Base-by-base conservation (phyloP, 2,113 vertebrate genomes). In the Protobothrops mucrosquamatus region DNA sequence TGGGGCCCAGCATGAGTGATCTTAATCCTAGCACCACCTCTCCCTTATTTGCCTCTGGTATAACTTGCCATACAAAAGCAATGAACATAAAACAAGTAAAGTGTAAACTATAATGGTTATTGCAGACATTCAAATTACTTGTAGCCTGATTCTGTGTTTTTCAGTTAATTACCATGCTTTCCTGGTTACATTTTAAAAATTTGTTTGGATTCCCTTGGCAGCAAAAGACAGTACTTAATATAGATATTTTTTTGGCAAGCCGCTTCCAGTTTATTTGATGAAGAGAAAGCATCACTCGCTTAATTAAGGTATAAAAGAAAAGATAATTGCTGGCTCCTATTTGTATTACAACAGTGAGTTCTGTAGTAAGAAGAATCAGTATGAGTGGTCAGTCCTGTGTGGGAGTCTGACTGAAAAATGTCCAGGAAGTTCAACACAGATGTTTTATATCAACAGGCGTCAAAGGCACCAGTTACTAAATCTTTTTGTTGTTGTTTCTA, bases 391-490 rank as follows among this genome's bases (percentile, higher is more conserved):
- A 97, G 91, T 22, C 90, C 90, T 90, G 97, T 94, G 97, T 98
- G 97, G 97, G 98, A 94, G 97, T 96, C 90, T 97, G 97, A 96
- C 95, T 95, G 88, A 48, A 96, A 81, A 96, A 96, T 95, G 96
- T 96, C 96, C 97, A 97, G 97, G 97, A 97, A 97, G 96, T 95
- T 94, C 91, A 95, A 55, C 96, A 93, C 98, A 98, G 98, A 97
- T 98, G 98, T 97, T 98, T 98, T 97, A 93, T 97, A 96, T 98
- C 97, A 98, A 96, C 95, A 97, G 97, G 97, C 94, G 46, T 55
- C 97, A 97, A 97, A 97, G 96, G 94, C 97, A 97, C 96, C 95
- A 94, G 96, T 97, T 96, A 94, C 95, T 95, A 95, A 97, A 97
- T 97, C 96, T 94, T 92, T 96, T 95, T 96, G 9, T 85, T 74